These are phyloP conservation scores for Ellobius talpinus DNA, from an alignment of 2,113 vertebrate genomes.

Conservation along the genomic window DNA sequence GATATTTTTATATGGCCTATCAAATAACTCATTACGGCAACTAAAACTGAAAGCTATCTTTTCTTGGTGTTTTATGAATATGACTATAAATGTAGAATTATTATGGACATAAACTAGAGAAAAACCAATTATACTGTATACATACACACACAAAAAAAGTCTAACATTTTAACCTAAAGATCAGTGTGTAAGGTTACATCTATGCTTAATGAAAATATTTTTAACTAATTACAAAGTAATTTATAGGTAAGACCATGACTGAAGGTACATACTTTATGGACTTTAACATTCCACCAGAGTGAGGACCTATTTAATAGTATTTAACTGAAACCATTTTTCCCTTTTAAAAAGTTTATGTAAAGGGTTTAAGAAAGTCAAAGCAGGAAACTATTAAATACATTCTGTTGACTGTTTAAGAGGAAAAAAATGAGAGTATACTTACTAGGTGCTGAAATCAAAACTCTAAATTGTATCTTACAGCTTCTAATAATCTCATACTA, in stretches of 20 bases:
- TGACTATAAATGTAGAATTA: background rate
- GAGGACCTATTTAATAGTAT: constrained; percentile 20
- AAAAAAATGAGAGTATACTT: background rate
- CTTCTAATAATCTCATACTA: constrained; percentile 62
- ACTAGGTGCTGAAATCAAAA: constrained; percentile 45
- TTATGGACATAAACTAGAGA: background rate
- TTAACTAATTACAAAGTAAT: constrained; percentile 44
- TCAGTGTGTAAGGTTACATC: background rate
- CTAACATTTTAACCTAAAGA: constrained; percentile 8
- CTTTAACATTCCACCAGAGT: constrained; percentile 3
- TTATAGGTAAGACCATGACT: background rate
- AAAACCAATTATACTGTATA: background rate
- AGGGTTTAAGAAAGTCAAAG: constrained; percentile 46
- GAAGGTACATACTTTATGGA: constrained; percentile 1
- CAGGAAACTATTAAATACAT: constrained; percentile 26
- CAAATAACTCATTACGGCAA: constrained; percentile 27
- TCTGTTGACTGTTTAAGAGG: constrained; percentile 46
- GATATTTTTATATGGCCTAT: constrained; percentile 30
- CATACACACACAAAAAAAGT: too few relatives aligned
- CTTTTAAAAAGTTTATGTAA: background rate
- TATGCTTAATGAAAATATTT: constrained; percentile 47
- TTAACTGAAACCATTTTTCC: constrained; percentile 52
- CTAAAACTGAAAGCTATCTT: background rate
- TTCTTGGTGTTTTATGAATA: background rate
- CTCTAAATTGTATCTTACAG: background rate